Conservation (phyloP, 2,113 vertebrate species). For the Mohoua ochrocephala region DNA sequence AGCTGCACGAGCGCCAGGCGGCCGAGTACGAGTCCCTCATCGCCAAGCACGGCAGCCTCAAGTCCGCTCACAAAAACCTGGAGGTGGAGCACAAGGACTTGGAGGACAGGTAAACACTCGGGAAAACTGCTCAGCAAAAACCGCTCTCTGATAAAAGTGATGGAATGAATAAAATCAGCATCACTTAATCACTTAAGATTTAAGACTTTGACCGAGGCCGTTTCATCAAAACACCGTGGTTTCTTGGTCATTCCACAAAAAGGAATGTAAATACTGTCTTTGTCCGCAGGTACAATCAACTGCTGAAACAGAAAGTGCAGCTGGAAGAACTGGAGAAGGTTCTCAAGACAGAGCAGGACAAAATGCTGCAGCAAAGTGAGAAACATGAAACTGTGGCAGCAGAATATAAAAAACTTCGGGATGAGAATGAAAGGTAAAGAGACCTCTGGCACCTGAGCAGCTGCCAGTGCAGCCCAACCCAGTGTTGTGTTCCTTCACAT, state of each 20-base stretch:
- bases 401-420: constrained; percentile 84
- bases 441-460: not conserved
- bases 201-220: not conserved
- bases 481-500: not conserved
- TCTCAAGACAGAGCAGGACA: constrained; percentile 88
- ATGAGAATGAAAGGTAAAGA: constrained; percentile 88
- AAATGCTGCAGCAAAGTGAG: constrained; percentile 87
- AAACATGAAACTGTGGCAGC: constrained; percentile 82
- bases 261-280: not conserved
- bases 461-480: not conserved
- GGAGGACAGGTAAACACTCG: constrained; percentile 84
- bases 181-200: not conserved
- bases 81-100: constrained; percentile 92
- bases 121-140: not conserved
- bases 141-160: rapidly evolving
- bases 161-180: not conserved
- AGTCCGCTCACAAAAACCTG: constrained; percentile 88
- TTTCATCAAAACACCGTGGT: too few relatives aligned
- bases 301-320: constrained; percentile 90
- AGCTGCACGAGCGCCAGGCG: constrained; percentile 91
- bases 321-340: constrained; percentile 90
- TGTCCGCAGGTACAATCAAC: constrained; percentile 85
- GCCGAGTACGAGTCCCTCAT: constrained; percentile 90
- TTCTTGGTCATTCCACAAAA: not conserved
- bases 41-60: constrained; percentile 89